Conservation (phyloP, 2,797 vertebrate species). For the Acestrorhynchus altus region DNA sequence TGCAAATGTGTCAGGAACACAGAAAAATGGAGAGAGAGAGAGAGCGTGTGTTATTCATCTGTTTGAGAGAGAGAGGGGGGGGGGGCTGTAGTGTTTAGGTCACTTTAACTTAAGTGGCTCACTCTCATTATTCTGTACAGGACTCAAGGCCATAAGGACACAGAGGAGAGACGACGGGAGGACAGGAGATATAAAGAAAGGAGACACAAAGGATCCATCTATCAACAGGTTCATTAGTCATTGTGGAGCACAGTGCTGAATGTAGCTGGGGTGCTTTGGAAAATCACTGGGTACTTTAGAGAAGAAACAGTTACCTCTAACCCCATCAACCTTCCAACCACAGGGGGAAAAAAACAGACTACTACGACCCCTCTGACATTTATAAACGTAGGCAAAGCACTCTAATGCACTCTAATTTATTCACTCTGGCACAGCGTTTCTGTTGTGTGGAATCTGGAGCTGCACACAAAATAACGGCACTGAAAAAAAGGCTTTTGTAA, state of each 20-base stretch:
- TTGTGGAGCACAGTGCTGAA: neutral
- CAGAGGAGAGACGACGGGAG: neutral
- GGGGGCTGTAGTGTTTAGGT: conserved; percentile 23
- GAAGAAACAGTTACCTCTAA: neutral
- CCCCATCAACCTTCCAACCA: neutral
- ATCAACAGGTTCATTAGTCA: conserved; percentile 32
- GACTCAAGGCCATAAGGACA: conserved; percentile 18
- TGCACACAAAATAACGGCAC: neutral
- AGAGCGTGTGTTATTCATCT: neutral
- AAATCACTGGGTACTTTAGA: neutral
- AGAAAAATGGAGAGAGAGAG: neutral
- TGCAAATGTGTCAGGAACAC: neutral
- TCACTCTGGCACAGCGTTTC: neutral
- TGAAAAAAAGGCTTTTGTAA: neutral
- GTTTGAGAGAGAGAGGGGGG: neutral
- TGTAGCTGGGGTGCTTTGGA: neutral
- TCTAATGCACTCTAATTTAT: neutral
- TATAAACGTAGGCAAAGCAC: neutral
- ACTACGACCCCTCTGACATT: neutral
- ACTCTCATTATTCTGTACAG: conserved; percentile 26
- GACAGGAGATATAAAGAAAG: neutral
- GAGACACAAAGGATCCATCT: conserved; percentile 12
- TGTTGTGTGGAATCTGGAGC: neutral
- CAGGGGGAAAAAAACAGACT: neutral
- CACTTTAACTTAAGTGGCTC: conserved; percentile 30